Base-by-base conservation (phyloP, 2,797 vertebrate species). In the Mus spretus region DNA sequence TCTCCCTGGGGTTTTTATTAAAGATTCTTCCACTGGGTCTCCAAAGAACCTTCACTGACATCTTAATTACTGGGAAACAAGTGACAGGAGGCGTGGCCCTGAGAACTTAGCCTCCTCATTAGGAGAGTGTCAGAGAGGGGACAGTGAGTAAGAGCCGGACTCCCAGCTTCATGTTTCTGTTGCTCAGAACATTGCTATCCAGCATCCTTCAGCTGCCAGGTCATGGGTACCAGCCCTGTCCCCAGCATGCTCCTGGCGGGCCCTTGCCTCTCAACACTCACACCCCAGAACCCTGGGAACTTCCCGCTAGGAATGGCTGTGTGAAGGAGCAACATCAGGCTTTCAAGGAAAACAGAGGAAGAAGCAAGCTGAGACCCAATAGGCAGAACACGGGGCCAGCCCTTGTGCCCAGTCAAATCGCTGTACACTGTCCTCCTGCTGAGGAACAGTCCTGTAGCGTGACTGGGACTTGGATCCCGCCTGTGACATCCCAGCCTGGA, bases 321-420 rank as follows among this genome's bases (percentile, higher is more conserved):
- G 44, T 10, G 72, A 24, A 37, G 61, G 44, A 96, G n/a, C 26
- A 28, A 75, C 82, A 78, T 95, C 93, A 63, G 84, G 55, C 65
- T 86, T 87, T 83, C 67, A 28, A n/a, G n/a, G 1, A 3, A 5
- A 3, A 37, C 59, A 31, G 6, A 7, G 9, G 24, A 77, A 77
- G 53, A 37, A 59, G 7, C 2, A 14, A 40, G 13, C 57, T 12
- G 11, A 12, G 26, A 40, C 24, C 34, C 24, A 10, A 82, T 4
- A 15, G 17, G 28, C 26, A 12, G 82, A 4, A 15, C n/a, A 4
- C 37, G 11, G 40, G 37, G 13, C 37, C 57, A 44, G 57, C 13
- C 53, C 19, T 28, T 20, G 19, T 5, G 57, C 22, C 19, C 50
- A 11, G 10, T 15, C 34, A 31, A 53, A 15, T 6, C 37, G 34